Evolutionary conservation across 2,797 vertebrate species (phyloP), one percentile per base, ranked within the genome.

Genomic region (Catamblyrhynchus diadema): DNA sequence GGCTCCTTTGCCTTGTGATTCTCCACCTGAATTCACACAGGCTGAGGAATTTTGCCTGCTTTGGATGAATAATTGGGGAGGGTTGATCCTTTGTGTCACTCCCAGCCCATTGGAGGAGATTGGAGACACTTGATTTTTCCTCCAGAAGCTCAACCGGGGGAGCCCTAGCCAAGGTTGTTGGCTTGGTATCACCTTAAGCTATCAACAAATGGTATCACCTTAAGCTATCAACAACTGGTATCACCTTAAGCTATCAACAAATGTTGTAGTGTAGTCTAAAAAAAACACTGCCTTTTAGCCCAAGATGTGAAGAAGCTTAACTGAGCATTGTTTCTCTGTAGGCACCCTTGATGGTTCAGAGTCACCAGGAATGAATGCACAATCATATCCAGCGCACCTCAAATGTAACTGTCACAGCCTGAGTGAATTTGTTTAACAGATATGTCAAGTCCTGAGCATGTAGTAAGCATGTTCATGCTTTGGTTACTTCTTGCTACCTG

Each of bases 321-420:
- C 95, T 75, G 60, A 96, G 94, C 93, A 0, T 93, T 96, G 88
- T 96, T 96, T 96, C 86, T 96, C 95, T 97, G 93, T 96, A 96
- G 95, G 94, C 95, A 94, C 82, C 95, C 94, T 19, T 88, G 95
- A 94, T 66, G 93, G 79, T 95, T 96, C 95, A 95, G 87, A 95
- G 48, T 62, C 93, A 94, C 65, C 95, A 96, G 95, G 96, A 96
- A 85, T 81, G 94, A 96, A 94, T 95, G 86, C n/a, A 93, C 81
- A 95, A 95, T 86, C 92, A 92, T 85, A 81, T 93, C 91, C 94
- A 94, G 72, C 95, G 92, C 94, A 93, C 72, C 91, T 95, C 95
- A 97, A 97, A 97, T 96, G 95, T 96, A 96, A 96, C 91, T 94
- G 93, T 97, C 95, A 83, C 95, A 96, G 87, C 93, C 95, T 96